Conservation (phyloP, 2,888 invertebrate species). For the Brenthis hecate region DNA sequence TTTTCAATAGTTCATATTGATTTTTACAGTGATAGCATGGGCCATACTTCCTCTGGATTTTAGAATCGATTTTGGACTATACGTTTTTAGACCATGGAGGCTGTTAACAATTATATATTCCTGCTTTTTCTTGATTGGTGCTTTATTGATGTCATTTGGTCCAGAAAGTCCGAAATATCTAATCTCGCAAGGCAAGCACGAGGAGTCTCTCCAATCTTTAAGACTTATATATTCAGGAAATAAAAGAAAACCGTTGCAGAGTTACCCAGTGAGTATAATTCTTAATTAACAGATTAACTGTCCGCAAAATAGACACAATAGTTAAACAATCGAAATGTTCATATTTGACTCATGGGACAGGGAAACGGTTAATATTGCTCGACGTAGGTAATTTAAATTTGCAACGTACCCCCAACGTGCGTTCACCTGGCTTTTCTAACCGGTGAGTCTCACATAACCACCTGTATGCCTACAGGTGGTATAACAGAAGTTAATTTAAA, state of each 20-base stretch:
- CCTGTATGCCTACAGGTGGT: no score
- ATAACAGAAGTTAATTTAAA: no score
- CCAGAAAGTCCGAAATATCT: slow-evolving; percentile 92
- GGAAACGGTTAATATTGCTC: not conserved
- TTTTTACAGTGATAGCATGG: slow-evolving; percentile 84
- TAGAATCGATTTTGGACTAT: slow-evolving; percentile 66
- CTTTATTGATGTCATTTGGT: slow-evolving; percentile 77
- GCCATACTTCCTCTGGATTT: slow-evolving; percentile 84
- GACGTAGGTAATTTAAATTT: not conserved
- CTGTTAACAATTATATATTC: slow-evolving; percentile 85
- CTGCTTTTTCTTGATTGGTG: slow-evolving; percentile 81
- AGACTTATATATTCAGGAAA: slow-evolving; percentile 81
- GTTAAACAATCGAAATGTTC: no score
- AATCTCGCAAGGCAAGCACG: slow-evolving; percentile 83
- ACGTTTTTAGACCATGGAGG: slow-evolving; percentile 88
- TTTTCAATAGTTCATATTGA: not conserved
- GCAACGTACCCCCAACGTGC: no score
- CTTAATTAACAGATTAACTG: not conserved
- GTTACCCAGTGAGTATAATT: slow-evolving; percentile 74
- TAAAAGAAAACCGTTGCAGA: slow-evolving; percentile 60
- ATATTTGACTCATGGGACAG: no score
- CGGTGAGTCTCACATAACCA: no score
- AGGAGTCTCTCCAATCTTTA: slow-evolving; percentile 84
- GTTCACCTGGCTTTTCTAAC: no score
- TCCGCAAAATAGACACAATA: no score